Base-by-base conservation (phyloP, 2,113 vertebrate genomes). In the Tyto alba region DNA sequence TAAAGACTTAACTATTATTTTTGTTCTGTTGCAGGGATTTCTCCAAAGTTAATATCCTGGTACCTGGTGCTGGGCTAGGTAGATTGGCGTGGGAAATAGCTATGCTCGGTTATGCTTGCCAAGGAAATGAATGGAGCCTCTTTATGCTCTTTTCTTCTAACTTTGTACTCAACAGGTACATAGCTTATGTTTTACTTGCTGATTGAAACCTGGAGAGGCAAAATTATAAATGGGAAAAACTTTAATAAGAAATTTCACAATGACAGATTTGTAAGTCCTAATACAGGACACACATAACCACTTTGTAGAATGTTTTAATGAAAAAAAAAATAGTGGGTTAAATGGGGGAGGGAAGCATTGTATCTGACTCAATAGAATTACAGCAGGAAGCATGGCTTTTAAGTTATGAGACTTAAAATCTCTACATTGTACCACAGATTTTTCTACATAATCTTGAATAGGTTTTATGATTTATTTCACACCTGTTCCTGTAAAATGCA, bases 91-190 rank as follows among this genome's bases (percentile, higher is more conserved):
- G 99, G 99, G 99, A 99, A 98, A 99, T 99, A 89, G 99, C 99
- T 96, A 98, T 98, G 88, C 98, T 99, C 96, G 99, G 99, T 95
- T 99, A 99, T 97, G 98, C 97, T 88, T 99, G 99, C 98, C 99
- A 99, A 98, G 99, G 99, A 97, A 99, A 99, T 89, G 99, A 99
- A 97, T 99, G 99, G 99, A 99, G 99, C 97, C 99, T 99, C 98
- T 99, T 99, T 98, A 99, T 99, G 99, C 99, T 99, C 93, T 99
- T 99, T 98, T 99, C 99, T 97, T 99, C 99, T 93, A 99, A 99
- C 98, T 99, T 99, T 98, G 98, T 99, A 95, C 99, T 99, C 84
- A 99, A 99, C 98, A 99, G 99, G 99, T 99, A 99, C 90, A 98
- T 96, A 96, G 84, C 88, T 97, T 97, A 97, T 85, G 82, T 92